Conservation (phyloP, 2,888 invertebrate genomes). For the Sturmia bella region DNA sequence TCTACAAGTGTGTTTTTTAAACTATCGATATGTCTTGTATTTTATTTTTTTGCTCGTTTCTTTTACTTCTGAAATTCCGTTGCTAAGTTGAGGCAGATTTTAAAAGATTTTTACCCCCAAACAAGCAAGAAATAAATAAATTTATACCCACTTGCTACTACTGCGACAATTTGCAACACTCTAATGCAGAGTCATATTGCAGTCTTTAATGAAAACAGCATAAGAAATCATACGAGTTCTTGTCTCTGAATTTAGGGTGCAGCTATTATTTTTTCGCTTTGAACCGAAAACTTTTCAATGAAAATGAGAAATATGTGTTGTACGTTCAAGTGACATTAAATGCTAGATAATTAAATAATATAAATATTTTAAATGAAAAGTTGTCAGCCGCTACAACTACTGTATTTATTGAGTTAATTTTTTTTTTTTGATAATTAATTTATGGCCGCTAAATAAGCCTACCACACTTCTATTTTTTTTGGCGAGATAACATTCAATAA, state of each 20-base stretch:
- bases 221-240: not conserved
- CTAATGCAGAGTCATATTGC: conserved; percentile 37
- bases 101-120: conserved; percentile 31
- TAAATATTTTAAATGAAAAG: conserved; percentile 42
- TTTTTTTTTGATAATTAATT: conserved; percentile 3
- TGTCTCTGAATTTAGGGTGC: conserved; percentile 58
- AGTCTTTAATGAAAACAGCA: not conserved
- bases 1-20: conserved; percentile 57
- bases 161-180: conserved; percentile 66
- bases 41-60: conserved; percentile 11
- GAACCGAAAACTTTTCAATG: conserved; percentile 11
- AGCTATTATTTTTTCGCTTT: conserved; percentile 44
- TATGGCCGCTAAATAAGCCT: conserved; percentile 18
- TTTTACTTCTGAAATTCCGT: conserved; percentile 12
- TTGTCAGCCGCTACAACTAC: conserved; percentile 47
- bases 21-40: conserved; percentile 59
- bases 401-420: conserved; percentile 37
- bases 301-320: conserved; percentile 53
- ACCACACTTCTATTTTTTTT: conserved; percentile 34
- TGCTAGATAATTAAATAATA: conserved; percentile 62
- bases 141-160: conserved; percentile 67
- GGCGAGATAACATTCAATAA: conserved; percentile 17
- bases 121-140: conserved; percentile 30
- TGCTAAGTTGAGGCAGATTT: not conserved
- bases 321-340: conserved; percentile 60